Evolutionary conservation across 2,888 invertebrate species (phyloP).

Genomic region (Neoaliturus tenellus): DNA sequence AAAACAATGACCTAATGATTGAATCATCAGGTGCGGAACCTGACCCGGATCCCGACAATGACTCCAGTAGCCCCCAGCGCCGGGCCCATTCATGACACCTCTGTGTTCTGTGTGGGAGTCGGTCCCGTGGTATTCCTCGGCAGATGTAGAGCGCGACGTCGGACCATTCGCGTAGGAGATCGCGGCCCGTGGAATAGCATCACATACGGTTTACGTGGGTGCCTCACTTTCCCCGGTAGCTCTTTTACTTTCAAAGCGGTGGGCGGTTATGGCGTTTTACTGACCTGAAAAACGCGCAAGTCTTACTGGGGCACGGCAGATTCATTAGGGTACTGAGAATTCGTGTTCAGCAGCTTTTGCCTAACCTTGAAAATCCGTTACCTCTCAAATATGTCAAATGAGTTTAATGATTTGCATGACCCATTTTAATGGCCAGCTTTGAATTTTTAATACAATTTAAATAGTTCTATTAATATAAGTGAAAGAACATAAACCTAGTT

Average conservation of each 20-base stretch:
- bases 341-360: no score
- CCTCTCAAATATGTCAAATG: no score
- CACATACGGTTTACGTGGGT: not conserved
- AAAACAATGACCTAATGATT: conserved; percentile 18
- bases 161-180: not conserved
- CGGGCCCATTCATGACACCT: not conserved
- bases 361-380: no score
- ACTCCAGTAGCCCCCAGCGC: not conserved
- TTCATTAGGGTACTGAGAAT: no score
- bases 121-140: not conserved
- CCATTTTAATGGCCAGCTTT: no score
- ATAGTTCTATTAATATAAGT: no score
- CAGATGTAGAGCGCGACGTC: not conserved
- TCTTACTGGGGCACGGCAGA: no score
- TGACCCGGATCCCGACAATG: not conserved
- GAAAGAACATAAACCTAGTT: no score
- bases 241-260: not conserved
- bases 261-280: no score
- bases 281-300: no score
- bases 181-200: not conserved
- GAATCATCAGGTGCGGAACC: not conserved
- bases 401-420: no score
- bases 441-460: no score
- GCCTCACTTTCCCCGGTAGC: not conserved
- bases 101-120: not conserved